phyloP scores from a whole-genome alignment of 2,797 vertebrate genomes.

The Rhabdophis nuchalis region DNA sequence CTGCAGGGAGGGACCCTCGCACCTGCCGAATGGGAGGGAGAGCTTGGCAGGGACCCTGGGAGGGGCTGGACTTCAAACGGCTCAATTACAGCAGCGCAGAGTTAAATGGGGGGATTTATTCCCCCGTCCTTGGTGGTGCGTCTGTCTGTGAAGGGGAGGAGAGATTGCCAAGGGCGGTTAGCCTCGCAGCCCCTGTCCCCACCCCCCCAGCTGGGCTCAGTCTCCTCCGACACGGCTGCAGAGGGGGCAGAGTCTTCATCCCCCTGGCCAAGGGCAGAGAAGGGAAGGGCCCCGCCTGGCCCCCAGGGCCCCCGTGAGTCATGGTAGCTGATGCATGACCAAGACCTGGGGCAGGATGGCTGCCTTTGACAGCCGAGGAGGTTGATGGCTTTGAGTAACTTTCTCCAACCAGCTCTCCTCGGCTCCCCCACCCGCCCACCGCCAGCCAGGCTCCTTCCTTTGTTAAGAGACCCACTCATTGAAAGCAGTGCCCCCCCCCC shows the following conservation, averaged over 20 bases:
- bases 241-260: neutral
- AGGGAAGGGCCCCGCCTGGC: neutral
- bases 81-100: neutral
- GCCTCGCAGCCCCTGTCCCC: neutral
- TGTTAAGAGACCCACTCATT: neutral
- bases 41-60: neutral
- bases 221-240: neutral
- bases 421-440: too few relatives aligned
- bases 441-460: neutral
- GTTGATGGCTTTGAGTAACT: neutral
- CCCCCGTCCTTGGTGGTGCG: neutral
- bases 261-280: neutral
- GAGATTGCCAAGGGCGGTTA: neutral
- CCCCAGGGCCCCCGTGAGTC: neutral
- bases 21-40: too few relatives aligned
- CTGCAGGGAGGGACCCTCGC: neutral
- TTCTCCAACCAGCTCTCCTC: neutral
- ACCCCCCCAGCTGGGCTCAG: neutral
- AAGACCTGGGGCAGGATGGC: neutral
- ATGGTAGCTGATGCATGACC: neutral
- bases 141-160: neutral
- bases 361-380: neutral
- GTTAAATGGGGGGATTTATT: neutral
- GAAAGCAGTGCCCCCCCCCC: neutral
- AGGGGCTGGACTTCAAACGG: neutral